Evolutionary conservation across 1,140 invertebrate species (phyloP).

Genomic region (Yoshiicerus persimilis): DNA sequence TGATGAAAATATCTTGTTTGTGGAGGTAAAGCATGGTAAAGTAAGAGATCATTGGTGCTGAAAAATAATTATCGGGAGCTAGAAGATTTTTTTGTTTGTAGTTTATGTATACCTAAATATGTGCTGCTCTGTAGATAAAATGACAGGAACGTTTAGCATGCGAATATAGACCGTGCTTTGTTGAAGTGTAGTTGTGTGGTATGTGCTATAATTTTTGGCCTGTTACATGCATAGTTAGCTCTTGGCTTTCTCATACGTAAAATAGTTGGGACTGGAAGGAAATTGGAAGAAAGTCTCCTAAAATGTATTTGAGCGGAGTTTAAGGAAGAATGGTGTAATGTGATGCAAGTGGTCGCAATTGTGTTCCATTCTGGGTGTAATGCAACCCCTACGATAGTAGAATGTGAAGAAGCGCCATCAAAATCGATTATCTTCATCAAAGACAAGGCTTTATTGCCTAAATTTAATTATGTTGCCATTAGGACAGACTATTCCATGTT

Average conservation of each 20-base stretch:
- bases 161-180: too few relatives aligned
- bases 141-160: too few relatives aligned
- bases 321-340: not conserved
- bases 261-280: constrained; percentile 4
- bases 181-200: too few relatives aligned
- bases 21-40: too few relatives aligned
- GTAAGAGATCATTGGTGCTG: too few relatives aligned
- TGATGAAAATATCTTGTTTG: too few relatives aligned
- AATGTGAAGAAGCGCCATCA: constrained; percentile 37
- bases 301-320: not conserved
- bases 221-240: too few relatives aligned
- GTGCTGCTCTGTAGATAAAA: too few relatives aligned
- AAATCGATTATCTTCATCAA: constrained; percentile 48
- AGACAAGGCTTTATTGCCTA: constrained; percentile 46
- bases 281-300: not conserved
- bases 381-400: not conserved
- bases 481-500: constrained; percentile 30
- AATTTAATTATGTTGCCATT: constrained; percentile 48
- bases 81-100: too few relatives aligned
- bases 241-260: not conserved
- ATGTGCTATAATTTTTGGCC: too few relatives aligned
- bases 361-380: not conserved
- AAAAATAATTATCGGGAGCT: too few relatives aligned
- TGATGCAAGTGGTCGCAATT: not conserved
- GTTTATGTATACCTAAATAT: too few relatives aligned